Base-by-base conservation (phyloP, 2,113 vertebrate species). In the Mormyrus iriodes region DNA sequence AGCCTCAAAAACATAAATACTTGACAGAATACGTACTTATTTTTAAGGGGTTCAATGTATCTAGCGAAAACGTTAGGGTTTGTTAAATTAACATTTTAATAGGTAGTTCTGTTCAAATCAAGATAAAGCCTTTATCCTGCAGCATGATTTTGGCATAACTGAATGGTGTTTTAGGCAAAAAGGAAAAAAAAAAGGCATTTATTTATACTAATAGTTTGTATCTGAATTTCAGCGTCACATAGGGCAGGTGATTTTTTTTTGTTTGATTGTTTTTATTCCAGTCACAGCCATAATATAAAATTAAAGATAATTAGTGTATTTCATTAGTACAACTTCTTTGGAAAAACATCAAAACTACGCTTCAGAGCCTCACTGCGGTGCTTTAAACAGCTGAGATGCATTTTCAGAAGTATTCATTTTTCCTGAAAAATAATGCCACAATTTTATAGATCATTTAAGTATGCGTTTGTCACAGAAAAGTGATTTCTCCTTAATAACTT, bases 261-360 rank as follows among this genome's bases (percentile, higher is more conserved):
- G 8, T 85, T 86, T 49, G 21, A 17, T 52, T 52, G 85, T 86
- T 86, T 86, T 86, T 49, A 19, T 53, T 48, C 17, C 27, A 15
- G 2, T 35, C n/a, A 19, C 46, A 35, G 49, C 15, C 27, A 1
- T 35, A 35, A 24, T 53, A 35, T 27, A 31, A 55, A 53, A 53
- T 86, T 55, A 86, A 19, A 84, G 49, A 31, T 86, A 86, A 86
- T 86, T 86, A 35, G 4, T 19, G 27, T 86, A 27, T 86, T 53
- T 12, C 15, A 48, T 86, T 53, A 35, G 85, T 55, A 6, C 49
- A 31, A 51, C 27, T 52, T 86, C 48, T 86, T 86, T 86, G 85
- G n/a, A 86, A 86, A 53, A 86, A 46, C 51, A 53, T 53, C n/a
- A 53, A 13, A 86, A 53, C 27, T 17, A 49, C 10, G 19, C 49